Conservation (phyloP, 2,888 invertebrate species). For the Dilophus febrilis region DNA sequence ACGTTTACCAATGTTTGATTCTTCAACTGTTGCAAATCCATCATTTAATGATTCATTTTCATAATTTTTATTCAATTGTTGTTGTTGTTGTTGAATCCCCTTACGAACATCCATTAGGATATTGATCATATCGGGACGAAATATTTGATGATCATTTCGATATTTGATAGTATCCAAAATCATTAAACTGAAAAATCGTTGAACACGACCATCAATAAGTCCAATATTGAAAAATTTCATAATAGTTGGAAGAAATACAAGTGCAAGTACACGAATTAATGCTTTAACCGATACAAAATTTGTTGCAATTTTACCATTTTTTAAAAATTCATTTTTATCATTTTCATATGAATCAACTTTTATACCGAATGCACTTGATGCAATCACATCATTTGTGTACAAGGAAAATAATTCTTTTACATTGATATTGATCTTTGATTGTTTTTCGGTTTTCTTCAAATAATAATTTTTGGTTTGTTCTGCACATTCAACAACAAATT, state of each 20-base stretch:
- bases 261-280: background rate
- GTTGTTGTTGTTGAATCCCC: too few species aligned
- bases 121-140: background rate
- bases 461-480: background rate
- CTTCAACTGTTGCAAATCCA: background rate
- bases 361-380: background rate
- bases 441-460: background rate
- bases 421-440: background rate
- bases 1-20: conserved; percentile 17
- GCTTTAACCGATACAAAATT: background rate
- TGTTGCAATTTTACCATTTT: background rate
- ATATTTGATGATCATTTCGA: background rate
- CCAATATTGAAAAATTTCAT: background rate
- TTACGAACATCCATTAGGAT: background rate
- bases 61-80: conserved; percentile 1
- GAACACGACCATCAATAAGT: background rate
- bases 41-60: conserved; percentile 7
- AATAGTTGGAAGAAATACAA: background rate
- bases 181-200: background rate
- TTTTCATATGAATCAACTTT: background rate
- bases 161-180: background rate
- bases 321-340: background rate
- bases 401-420: background rate
- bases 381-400: background rate
- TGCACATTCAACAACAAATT: background rate